Conservation (phyloP, 2,113 vertebrate species). For the Eubucco bourcierii region DNA sequence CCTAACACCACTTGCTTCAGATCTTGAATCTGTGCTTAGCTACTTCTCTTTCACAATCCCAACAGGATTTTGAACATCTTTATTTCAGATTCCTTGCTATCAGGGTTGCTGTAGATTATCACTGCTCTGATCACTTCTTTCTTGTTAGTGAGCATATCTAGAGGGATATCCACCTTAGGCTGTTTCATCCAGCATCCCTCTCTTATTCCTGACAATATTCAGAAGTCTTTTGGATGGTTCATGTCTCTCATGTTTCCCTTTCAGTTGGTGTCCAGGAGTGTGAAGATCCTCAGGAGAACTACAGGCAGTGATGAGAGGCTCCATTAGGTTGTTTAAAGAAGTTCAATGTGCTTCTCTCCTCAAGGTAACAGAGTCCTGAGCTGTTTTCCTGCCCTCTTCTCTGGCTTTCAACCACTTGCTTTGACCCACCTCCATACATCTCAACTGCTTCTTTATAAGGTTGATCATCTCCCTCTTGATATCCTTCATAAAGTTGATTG, state of each 20-base stretch:
- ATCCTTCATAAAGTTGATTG: no score
- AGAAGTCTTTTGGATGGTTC: background rate
- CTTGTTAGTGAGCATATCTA: background rate
- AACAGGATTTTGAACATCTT: background rate
- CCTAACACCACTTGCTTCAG: background rate
- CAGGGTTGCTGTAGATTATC: background rate
- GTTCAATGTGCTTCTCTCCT: background rate
- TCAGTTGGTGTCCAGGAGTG: background rate
- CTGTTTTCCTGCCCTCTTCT: background rate
- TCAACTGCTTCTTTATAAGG: background rate
- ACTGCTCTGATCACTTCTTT: background rate
- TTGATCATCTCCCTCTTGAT: background rate
- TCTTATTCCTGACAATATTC: background rate
- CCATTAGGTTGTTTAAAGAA: background rate
- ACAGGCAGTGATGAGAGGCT: background rate
- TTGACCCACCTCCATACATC: background rate
- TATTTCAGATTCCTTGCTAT: background rate
- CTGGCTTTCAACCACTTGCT: background rate
- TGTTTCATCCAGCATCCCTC: background rate
- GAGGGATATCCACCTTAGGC: background rate
- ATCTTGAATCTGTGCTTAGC: background rate
- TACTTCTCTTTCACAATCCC: background rate
- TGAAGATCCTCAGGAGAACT: background rate
- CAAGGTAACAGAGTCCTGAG: background rate
- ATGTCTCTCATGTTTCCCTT: background rate